Percentiles rank a stretch among this genome's conserved stretches.
Conservation (phyloP, 2,797 vertebrate species). For the Threskiornis aethiopicus region DNA sequence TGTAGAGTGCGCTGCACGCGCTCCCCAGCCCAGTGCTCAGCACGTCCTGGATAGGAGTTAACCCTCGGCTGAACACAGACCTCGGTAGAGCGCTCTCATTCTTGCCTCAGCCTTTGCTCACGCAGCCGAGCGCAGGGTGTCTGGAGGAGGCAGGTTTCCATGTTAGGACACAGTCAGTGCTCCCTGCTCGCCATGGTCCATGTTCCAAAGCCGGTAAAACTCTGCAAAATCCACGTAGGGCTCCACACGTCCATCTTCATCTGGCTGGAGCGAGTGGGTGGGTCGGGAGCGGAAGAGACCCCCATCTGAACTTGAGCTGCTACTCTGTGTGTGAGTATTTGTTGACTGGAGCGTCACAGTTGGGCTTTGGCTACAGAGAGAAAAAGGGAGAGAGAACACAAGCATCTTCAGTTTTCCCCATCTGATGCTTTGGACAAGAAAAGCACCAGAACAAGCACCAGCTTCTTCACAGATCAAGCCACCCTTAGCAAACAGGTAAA, state of each 20-base stretch:
- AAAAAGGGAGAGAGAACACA: neutral
- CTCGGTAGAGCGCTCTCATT: neutral
- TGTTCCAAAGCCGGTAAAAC: conserved; percentile 93
- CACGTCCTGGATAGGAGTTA: neutral
- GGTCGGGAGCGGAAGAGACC: conserved; percentile 90
- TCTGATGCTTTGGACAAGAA: neutral
- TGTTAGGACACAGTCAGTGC: conserved; percentile 70
- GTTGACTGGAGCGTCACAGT: conserved; percentile 95
- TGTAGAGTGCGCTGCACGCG: neutral
- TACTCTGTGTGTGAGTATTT: conserved; percentile 96
- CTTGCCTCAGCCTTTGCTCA: neutral
- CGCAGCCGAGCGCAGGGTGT: accelerated
- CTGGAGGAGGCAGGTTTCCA: neutral
- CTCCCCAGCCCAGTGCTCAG: neutral
- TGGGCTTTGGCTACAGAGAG: conserved; percentile 87
- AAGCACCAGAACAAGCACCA: neutral
- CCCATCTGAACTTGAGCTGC: conserved; percentile 94
- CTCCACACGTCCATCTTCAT: conserved; percentile 92
- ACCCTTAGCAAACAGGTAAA: neutral
- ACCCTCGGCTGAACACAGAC: neutral
- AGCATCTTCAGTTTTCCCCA: neutral
- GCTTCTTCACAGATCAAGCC: neutral
- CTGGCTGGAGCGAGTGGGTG: conserved; percentile 89
- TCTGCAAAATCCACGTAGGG: conserved; percentile 96
- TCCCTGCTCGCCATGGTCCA: conserved; percentile 85